Evolutionary conservation across 2,888 invertebrate genomes (phyloP).

Genomic region (Drosophila lacicola): DNA sequence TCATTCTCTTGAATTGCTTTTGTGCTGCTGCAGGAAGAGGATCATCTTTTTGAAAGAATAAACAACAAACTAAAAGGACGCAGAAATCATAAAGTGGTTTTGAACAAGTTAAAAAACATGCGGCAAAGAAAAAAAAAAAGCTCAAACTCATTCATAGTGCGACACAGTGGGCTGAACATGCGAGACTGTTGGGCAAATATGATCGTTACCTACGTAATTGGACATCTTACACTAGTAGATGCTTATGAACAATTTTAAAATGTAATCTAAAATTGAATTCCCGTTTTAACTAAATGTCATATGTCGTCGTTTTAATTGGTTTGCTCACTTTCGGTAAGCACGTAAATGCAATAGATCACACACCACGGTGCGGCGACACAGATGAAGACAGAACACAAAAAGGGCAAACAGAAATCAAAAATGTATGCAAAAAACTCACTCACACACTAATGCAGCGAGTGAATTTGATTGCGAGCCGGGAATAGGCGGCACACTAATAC

Average conservation of each 20-base stretch:
- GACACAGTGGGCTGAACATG: slow-evolving; percentile 55
- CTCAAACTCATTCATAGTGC: slow-evolving; percentile 70
- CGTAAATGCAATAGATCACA: slow-evolving; percentile 13
- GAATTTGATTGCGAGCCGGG: slow-evolving; percentile 71
- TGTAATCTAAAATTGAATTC: too few relatives aligned
- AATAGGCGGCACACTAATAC: slow-evolving; percentile 67
- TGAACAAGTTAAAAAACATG: slow-evolving; percentile 73
- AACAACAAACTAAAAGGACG: slow-evolving; percentile 66
- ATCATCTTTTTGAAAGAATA: slow-evolving; percentile 72
- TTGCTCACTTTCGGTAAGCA: not conserved
- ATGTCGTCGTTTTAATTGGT: not conserved
- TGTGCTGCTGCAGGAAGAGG: slow-evolving; percentile 75
- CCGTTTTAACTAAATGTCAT: not conserved
- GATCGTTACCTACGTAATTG: not conserved
- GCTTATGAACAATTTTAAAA: too few relatives aligned
- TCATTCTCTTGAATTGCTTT: slow-evolving; percentile 75
- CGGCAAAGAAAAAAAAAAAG: slow-evolving; percentile 30
- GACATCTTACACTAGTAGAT: too few relatives aligned
- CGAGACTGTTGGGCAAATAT: not conserved
- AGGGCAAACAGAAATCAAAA: slow-evolving; percentile 67
- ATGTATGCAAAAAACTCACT: slow-evolving; percentile 65
- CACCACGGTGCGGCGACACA: slow-evolving; percentile 62
- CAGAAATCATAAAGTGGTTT: slow-evolving; percentile 77
- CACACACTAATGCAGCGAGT: slow-evolving; percentile 28
- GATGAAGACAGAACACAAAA: slow-evolving; percentile 49